phyloP scores from a whole-genome alignment of 2,888 invertebrate genomes.

The Lysandra bellargus region DNA sequence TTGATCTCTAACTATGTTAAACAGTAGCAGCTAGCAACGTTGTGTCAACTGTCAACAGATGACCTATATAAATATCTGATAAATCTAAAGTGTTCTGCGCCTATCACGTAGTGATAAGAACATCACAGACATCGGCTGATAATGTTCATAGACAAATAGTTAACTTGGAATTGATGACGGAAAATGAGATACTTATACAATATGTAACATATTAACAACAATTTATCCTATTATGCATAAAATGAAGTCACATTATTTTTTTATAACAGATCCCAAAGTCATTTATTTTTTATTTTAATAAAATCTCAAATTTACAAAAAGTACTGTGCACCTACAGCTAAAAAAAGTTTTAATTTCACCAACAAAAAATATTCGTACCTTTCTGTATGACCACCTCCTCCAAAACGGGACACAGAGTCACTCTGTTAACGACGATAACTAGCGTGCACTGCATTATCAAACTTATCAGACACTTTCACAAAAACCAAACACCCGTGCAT shows the following conservation, averaged over 20 bases:
- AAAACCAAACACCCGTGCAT: slow-evolving; percentile 63
- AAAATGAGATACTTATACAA: not conserved
- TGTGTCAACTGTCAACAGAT: slow-evolving; percentile 8
- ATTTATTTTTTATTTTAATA: too few relatives aligned
- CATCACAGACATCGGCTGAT: not conserved
- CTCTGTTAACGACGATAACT: slow-evolving; percentile 75
- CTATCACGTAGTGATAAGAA: not conserved
- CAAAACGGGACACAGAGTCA: slow-evolving; percentile 68
- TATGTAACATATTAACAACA: too few relatives aligned
- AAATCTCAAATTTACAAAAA: too few relatives aligned
- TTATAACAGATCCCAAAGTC: too few relatives aligned
- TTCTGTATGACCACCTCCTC: slow-evolving; percentile 67
- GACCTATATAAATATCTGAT: slow-evolving; percentile 15
- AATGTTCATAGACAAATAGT: slow-evolving; percentile 8
- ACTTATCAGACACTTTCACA: slow-evolving; percentile 55
- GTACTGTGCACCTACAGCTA: too few relatives aligned
- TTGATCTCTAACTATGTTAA: not conserved
- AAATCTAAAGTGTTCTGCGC: not conserved
- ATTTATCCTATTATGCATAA: too few relatives aligned
- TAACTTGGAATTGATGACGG: not conserved
- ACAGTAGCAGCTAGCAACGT: not conserved
- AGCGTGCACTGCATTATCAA: slow-evolving; percentile 75
- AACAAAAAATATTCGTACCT: slow-evolving; percentile 48
- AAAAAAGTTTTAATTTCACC: not conserved
- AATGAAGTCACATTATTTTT: too few relatives aligned